Evolutionary conservation across 2,888 invertebrate genomes (phyloP).

Genomic region (Plutella xylostella): DNA sequence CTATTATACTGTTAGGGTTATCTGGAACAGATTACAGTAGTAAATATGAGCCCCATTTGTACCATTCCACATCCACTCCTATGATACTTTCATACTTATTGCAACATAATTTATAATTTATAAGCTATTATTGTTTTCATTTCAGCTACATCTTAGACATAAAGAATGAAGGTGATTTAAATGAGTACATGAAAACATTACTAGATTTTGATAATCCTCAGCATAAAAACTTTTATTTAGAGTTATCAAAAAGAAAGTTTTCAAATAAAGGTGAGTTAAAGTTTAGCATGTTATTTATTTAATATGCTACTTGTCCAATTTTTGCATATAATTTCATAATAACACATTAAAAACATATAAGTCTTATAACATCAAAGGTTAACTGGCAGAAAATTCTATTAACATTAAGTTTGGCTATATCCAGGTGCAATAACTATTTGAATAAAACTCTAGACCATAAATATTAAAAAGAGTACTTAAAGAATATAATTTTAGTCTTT

Average conservation of each 20-base stretch:
- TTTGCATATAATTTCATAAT: no score
- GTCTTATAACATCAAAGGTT: no score
- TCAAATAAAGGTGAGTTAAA: conserved; percentile 36
- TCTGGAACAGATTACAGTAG: no score
- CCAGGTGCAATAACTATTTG: conserved; percentile 1
- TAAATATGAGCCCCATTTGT: no score
- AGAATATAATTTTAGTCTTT: neutral
- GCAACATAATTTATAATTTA: conserved; percentile 2
- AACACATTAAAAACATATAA: no score
- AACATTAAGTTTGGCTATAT: no score
- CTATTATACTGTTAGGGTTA: no score
- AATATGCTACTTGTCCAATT: conserved; percentile 10
- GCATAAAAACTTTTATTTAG: conserved; percentile 75
- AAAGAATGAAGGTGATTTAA: conserved; percentile 76
- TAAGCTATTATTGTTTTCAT: conserved; percentile 20
- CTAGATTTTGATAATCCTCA: conserved; percentile 75
- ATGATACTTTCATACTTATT: no score
- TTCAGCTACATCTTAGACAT: conserved; percentile 80
- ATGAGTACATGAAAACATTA: conserved; percentile 82
- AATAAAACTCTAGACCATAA: neutral
- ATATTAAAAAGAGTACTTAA: no score
- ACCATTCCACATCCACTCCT: no score
- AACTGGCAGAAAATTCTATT: no score
- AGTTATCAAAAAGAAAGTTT: conserved; percentile 68
- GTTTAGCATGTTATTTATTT: neutral